phyloP scores from a whole-genome alignment of 2,797 vertebrate species.

The Scolopax bukidnonensis region DNA sequence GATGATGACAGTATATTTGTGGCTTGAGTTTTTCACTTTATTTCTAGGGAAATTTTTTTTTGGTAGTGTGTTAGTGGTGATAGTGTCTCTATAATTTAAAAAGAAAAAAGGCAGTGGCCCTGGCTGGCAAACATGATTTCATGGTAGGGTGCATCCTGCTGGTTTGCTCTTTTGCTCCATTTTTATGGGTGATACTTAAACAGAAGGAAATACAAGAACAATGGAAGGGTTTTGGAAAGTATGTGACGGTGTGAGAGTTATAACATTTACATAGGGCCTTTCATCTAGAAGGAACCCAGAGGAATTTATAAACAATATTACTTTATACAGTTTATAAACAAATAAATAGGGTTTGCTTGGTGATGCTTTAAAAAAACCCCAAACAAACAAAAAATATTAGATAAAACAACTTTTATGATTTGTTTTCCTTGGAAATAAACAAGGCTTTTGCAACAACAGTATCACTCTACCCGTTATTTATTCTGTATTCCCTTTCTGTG shows the following conservation, averaged over 20 bases:
- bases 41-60: background rate
- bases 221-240: slow-evolving; percentile 51
- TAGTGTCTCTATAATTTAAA: background rate
- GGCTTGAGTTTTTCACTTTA: background rate
- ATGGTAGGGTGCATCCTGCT: background rate
- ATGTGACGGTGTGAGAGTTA: slow-evolving; percentile 45
- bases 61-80: background rate
- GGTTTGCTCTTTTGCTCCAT: background rate
- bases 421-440: slow-evolving; percentile 70
- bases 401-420: slow-evolving; percentile 48
- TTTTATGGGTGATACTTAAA: slow-evolving; percentile 16
- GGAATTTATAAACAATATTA: slow-evolving; percentile 69
- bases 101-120: background rate
- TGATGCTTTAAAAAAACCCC: background rate
- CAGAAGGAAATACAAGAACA: slow-evolving; percentile 69
- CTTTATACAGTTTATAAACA: slow-evolving; percentile 69
- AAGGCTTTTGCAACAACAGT: slow-evolving; percentile 11
- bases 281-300: slow-evolving; percentile 61
- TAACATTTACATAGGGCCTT: slow-evolving; percentile 60
- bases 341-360: slow-evolving; percentile 36
- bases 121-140: background rate
- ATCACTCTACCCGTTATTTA: slow-evolving; percentile 10
- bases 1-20: fast-evolving
- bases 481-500: background rate
- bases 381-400: slow-evolving; percentile 35